phyloP scores from a whole-genome alignment of 2,888 invertebrate species.

The Lasioglossum vierecki region DNA sequence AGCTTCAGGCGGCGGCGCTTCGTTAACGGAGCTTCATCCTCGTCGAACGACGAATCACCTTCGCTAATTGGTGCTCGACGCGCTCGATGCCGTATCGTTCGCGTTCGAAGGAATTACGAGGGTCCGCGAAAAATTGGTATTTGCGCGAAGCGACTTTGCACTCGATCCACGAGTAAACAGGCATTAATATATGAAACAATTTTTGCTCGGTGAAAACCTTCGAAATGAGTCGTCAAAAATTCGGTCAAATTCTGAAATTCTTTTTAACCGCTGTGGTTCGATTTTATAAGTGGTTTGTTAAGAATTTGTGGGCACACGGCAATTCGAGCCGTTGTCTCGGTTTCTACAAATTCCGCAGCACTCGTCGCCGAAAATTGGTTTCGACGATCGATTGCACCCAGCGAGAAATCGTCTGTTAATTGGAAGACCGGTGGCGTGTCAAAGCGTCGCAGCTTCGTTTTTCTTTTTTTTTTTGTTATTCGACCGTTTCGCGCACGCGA shows the following conservation, averaged over 20 bases:
- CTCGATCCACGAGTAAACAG: neutral
- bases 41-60: neutral
- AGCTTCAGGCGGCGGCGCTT: neutral
- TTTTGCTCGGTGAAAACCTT: neutral
- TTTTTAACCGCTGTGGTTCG: neutral
- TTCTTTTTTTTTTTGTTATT: neutral
- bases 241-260: neutral
- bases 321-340: neutral
- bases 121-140: neutral
- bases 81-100: neutral
- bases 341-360: neutral
- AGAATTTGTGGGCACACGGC: neutral
- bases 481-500: neutral
- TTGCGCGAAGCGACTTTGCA: neutral
- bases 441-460: neutral
- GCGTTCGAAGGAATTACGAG: neutral
- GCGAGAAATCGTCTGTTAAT: neutral
- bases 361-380: neutral
- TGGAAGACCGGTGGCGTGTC: neutral
- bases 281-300: too few relatives aligned
- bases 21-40: conserved; percentile 2
- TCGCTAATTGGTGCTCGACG: neutral
- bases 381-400: neutral
- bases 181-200: too few relatives aligned
- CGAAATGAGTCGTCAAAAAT: neutral